phyloP scores from a whole-genome alignment of 2,113 vertebrate species.

The Lasiurus cinereus region DNA sequence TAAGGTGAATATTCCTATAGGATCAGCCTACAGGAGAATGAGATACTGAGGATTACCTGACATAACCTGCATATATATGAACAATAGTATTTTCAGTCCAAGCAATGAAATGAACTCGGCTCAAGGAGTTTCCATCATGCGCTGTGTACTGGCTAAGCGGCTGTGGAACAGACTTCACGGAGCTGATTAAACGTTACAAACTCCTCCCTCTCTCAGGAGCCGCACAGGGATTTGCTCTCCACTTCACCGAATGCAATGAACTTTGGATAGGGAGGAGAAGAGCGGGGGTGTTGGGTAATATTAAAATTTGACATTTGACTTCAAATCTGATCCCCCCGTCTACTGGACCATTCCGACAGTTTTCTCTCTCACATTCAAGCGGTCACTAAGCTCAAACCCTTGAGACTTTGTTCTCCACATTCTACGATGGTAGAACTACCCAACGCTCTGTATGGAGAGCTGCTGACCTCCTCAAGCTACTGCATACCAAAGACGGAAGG shows the following conservation, averaged over 20 bases:
- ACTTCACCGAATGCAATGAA: not conserved
- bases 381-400: conserved; percentile 15
- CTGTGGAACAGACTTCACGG: conserved; percentile 69
- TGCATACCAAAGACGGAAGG: not conserved
- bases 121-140: conserved; percentile 26
- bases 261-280: not conserved
- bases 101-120: conserved; percentile 71
- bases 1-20: conserved; percentile 63
- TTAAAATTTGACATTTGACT: conserved; percentile 52
- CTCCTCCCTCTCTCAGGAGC: not conserved
- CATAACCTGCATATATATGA: not conserved
- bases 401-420: not conserved
- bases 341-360: not conserved
- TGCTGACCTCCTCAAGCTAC: conserved; percentile 27
- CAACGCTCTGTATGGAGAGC: not conserved
- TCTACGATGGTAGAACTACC: conserved; percentile 30
- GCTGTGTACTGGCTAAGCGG: conserved; percentile 75
- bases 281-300: not conserved
- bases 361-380: conserved; percentile 26
- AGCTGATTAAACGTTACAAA: not conserved
- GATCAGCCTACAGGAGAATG: conserved; percentile 77
- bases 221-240: not conserved
- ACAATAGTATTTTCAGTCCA: conserved; percentile 61
- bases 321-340: conserved; percentile 15
- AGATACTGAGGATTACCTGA: conserved; percentile 66